Evolutionary conservation across 1,140 invertebrate genomes (phyloP).

Genomic region (Bicyclus anynana): DNA sequence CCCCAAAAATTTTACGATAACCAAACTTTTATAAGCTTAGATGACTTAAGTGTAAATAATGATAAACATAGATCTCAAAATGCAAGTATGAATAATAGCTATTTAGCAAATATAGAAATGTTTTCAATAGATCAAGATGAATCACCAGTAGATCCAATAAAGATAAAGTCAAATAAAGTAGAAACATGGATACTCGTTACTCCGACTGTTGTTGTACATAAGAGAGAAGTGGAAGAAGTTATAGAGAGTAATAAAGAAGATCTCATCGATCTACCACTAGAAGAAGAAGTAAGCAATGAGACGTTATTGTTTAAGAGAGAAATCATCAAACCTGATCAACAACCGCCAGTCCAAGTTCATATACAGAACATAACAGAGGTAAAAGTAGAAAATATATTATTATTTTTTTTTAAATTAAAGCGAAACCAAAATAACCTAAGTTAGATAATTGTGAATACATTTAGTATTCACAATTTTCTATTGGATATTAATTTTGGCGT

Average conservation of each 20-base stretch:
- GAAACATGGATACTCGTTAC: conserved; percentile 61
- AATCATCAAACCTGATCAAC: conserved; percentile 66
- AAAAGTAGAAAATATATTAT: conserved; percentile 5
- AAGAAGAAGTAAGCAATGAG: conserved; percentile 52
- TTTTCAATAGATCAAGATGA: conserved; percentile 31
- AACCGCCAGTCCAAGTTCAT: conserved; percentile 71
- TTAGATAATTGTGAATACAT: no score
- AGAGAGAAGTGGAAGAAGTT: conserved; percentile 46
- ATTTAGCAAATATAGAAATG: conserved; percentile 29
- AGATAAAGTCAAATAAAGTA: conserved; percentile 42
- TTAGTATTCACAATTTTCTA: no score
- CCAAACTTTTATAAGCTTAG: conserved; percentile 37
- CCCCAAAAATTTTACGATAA: conserved; percentile 48
- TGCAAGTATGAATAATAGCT: conserved; percentile 4
- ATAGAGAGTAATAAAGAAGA: conserved; percentile 42
- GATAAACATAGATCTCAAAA: conserved; percentile 7
- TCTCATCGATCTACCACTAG: conserved; percentile 59
- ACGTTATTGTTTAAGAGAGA: conserved; percentile 67
- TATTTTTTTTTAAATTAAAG: no score
- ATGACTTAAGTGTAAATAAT: conserved; percentile 30
- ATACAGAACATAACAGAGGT: conserved; percentile 77
- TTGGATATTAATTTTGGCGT: no score
- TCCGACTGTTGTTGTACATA: conserved; percentile 48
- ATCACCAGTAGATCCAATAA: conserved; percentile 30
- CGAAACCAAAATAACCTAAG: no score